These are phyloP conservation scores for Pyrochroa serraticornis DNA, from an alignment of 2,888 invertebrate genomes.

Conservation along the genomic window DNA sequence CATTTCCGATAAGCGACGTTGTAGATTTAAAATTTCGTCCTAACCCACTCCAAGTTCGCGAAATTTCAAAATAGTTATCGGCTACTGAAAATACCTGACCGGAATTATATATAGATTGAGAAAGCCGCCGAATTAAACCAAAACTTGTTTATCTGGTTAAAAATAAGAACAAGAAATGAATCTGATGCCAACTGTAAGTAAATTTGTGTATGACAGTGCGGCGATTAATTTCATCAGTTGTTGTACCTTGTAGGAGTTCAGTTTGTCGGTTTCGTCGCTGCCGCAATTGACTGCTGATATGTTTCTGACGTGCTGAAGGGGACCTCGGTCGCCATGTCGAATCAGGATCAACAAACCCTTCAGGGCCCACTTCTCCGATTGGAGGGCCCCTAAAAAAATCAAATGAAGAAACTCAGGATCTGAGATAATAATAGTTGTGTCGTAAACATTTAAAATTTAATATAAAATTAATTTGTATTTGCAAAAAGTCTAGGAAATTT, in stretches of 20 bases:
- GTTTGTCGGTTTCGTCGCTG: constrained; percentile 49
- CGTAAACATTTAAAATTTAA: too few relatives aligned
- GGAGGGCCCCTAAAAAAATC: constrained; percentile 52
- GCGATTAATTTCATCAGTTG: too few relatives aligned
- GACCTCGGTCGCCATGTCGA: constrained; percentile 89
- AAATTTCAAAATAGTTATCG: constrained; percentile 5
- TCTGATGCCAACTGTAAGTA: too few relatives aligned
- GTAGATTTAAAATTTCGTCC: too few relatives aligned
- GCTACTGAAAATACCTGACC: constrained; percentile 4
- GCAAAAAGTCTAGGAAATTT: too few relatives aligned
- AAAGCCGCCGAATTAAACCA: constrained; percentile 14
- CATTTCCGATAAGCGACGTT: too few relatives aligned
- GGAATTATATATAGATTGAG: constrained; percentile 9
- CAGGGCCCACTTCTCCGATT: constrained; percentile 64
- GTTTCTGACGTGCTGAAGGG: constrained; percentile 81
- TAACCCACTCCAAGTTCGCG: background rate
- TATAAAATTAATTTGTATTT: too few relatives aligned
- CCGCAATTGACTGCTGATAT: constrained; percentile 81
- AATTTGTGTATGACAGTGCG: too few relatives aligned
- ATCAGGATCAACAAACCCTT: constrained; percentile 78
- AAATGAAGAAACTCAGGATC: too few relatives aligned
- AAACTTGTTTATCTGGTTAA: constrained; percentile 19
- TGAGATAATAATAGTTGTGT: background rate
- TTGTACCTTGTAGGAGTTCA: constrained; percentile 54
- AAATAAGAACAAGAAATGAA: too few relatives aligned